phyloP scores from a whole-genome alignment of 2,888 invertebrate species.

The Emesis furor region DNA sequence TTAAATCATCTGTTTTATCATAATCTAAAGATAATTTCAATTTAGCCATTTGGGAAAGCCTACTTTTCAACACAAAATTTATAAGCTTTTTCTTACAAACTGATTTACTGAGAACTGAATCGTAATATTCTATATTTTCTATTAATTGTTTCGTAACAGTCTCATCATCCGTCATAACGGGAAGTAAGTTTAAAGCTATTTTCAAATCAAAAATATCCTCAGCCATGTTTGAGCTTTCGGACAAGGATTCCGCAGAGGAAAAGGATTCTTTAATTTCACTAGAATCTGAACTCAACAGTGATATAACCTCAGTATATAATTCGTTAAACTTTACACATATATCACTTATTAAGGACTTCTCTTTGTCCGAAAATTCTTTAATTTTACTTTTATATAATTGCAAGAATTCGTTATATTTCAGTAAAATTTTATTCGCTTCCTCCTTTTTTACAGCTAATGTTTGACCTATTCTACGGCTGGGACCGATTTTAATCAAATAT shows the following conservation, averaged over 20 bases:
- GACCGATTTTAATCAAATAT: slow-evolving; percentile 25
- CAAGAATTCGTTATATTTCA: slow-evolving; percentile 11
- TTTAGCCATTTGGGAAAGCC: not conserved
- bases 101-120: not conserved
- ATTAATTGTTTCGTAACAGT: not conserved
- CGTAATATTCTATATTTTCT: not conserved
- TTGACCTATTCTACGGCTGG: not conserved
- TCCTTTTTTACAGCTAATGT: not conserved
- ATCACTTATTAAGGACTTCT: not conserved
- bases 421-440: not conserved
- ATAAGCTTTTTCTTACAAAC: not conserved
- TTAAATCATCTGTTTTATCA: not conserved
- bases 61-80: not conserved
- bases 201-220: too few species aligned
- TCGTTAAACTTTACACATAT: not conserved
- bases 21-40: not conserved
- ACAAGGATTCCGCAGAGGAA: not conserved
- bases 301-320: not conserved
- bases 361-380: not conserved
- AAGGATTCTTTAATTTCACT: too few species aligned
- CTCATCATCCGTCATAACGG: not conserved
- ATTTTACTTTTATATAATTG: not conserved
- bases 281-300: not conserved
- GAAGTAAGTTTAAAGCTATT: not conserved
- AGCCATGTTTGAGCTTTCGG: not conserved